Conservation (phyloP, 2,888 invertebrate genomes). For the Melolontha melolontha region DNA sequence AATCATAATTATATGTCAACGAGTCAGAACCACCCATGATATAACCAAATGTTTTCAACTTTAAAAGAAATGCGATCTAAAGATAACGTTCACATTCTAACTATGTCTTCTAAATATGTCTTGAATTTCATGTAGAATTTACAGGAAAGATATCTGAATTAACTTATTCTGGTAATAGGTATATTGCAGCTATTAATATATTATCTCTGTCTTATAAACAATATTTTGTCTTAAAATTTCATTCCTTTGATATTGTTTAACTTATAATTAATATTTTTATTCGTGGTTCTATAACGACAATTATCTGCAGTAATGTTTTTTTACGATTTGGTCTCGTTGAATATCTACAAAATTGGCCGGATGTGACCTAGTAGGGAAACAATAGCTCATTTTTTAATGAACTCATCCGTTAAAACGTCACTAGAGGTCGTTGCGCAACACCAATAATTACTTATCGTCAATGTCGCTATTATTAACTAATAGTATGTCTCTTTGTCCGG, state of each 20-base stretch:
- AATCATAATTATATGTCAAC: too few relatives aligned
- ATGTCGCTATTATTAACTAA: constrained; percentile 50
- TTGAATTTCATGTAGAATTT: too few relatives aligned
- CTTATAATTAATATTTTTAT: constrained; percentile 6
- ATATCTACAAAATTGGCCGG: constrained; percentile 48
- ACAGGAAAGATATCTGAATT: too few relatives aligned
- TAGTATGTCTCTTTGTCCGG: constrained; percentile 46
- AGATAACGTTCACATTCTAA: too few relatives aligned
- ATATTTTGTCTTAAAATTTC: too few relatives aligned
- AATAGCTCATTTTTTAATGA: constrained; percentile 54
- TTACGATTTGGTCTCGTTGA: constrained; percentile 32
- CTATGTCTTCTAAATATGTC: too few relatives aligned
- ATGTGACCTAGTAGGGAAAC: constrained; percentile 52
- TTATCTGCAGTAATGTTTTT: constrained; percentile 31
- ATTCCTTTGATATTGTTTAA: not conserved
- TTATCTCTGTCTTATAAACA: too few relatives aligned
- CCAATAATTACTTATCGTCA: constrained; percentile 48
- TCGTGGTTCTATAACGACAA: constrained; percentile 34
- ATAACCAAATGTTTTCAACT: too few relatives aligned
- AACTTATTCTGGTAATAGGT: too few relatives aligned
- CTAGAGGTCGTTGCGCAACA: constrained; percentile 51
- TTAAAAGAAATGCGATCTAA: too few relatives aligned
- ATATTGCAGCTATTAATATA: too few relatives aligned
- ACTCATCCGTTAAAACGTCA: constrained; percentile 55
- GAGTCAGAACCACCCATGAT: too few relatives aligned